These are phyloP conservation scores for Lepetodrilus schrolli DNA, from an alignment of 2,888 invertebrate genomes.

Conservation along the genomic window DNA sequence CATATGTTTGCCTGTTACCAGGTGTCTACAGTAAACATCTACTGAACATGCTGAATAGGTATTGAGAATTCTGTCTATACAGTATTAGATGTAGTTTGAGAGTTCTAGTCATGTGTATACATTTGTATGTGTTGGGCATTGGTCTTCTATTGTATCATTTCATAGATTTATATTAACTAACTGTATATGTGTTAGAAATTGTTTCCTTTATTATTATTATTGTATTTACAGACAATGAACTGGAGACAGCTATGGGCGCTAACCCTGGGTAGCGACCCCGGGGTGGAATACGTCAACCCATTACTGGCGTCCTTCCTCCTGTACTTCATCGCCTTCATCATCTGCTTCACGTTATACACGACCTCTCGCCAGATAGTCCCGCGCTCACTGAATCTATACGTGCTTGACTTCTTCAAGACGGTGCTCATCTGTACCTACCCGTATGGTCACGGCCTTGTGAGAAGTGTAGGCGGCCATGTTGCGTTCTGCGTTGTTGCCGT, in stretches of 20 bases:
- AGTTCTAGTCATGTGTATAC: no score
- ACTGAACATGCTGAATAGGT: no score
- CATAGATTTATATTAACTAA: no score
- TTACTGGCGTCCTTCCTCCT: constrained; percentile 42
- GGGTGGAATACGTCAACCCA: constrained; percentile 48
- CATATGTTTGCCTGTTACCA: no score
- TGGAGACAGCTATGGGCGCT: constrained; percentile 48
- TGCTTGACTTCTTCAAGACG: constrained; percentile 55
- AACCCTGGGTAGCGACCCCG: constrained; percentile 42
- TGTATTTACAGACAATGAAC: constrained; percentile 34
- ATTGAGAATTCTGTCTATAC: no score
- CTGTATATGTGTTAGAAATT: no score
- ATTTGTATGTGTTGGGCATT: no score
- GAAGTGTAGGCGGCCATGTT: constrained; percentile 47
- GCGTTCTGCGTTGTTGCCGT: constrained; percentile 48
- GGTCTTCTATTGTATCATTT: no score
- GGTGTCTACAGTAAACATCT: no score
- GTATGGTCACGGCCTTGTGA: constrained; percentile 52
- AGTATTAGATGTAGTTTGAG: no score
- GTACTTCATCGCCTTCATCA: constrained; percentile 42
- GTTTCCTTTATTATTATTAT: no score
- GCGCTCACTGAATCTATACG: constrained; percentile 36
- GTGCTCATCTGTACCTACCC: constrained; percentile 51
- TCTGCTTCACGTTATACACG: constrained; percentile 45
- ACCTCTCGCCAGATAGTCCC: constrained; percentile 47